phyloP scores from a whole-genome alignment of 2,113 vertebrate species.

The Mesembrinibis cayennensis region DNA sequence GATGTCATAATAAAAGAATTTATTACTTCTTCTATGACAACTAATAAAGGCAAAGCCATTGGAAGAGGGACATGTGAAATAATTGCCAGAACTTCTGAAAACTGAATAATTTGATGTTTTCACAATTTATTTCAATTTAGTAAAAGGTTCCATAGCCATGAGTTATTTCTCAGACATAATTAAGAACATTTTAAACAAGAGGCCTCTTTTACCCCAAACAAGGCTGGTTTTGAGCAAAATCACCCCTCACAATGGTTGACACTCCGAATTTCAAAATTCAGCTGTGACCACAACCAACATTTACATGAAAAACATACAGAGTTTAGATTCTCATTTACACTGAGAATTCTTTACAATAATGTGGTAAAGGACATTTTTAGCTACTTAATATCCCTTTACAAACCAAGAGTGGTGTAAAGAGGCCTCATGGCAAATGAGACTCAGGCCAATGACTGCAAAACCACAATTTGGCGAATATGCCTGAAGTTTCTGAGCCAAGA shows the following conservation, averaged over 20 bases:
- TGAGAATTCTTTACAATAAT: conserved; percentile 47
- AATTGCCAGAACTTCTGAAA: conserved; percentile 65
- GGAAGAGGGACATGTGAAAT: conserved; percentile 44
- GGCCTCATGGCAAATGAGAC: conserved; percentile 52
- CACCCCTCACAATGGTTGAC: conserved; percentile 30
- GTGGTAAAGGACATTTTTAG: conserved; percentile 40
- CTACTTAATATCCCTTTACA: conserved; percentile 52
- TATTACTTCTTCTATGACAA: conserved; percentile 61
- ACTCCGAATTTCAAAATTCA: conserved; percentile 36
- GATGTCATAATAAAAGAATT: conserved; percentile 63
- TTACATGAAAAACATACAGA: conserved; percentile 36
- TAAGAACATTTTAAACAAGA: conserved; percentile 59
- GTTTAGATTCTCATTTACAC: conserved; percentile 38
- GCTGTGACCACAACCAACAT: conserved; percentile 26
- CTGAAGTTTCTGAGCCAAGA: conserved; percentile 35
- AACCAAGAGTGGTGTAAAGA: conserved; percentile 41
- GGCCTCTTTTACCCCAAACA: conserved; percentile 48
- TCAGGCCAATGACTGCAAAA: conserved; percentile 51
- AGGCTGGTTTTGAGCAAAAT: conserved; percentile 45
- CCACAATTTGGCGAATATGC: conserved; percentile 49
- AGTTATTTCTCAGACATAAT: conserved; percentile 60
- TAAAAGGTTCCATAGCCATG: conserved; percentile 59
- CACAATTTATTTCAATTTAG: conserved; percentile 65
- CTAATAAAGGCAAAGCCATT: conserved; percentile 58
- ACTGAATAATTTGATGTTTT: conserved; percentile 64